Evolutionary conservation across 1,140 invertebrate species (phyloP), one percentile per base, ranked within the genome.

Genomic region (Ceratoteleas bidentatus): DNA sequence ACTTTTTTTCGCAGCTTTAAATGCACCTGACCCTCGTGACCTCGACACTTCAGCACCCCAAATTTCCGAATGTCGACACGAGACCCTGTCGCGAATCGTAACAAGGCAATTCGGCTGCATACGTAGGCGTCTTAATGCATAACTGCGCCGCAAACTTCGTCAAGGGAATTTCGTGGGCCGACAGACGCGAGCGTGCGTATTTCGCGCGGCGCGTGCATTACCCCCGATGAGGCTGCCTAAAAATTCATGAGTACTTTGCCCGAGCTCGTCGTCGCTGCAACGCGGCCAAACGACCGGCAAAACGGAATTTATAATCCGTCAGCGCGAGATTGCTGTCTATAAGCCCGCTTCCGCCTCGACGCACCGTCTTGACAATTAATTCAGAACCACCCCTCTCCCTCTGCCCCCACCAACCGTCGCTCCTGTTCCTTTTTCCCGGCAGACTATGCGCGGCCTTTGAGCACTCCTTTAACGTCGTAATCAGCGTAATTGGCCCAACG

Each of bases 171-270:
- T 73, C 33, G 68, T 52, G 66, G 49, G 32, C 60, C 78, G 58
- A 50, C 57, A 54, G 52, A 58, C 47, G 62, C 43, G 53, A 32
- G 40, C 45, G 62, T 70, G 75, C 75, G 79, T 83, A 83, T 83
- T 78, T 83, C 79, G 81, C 81, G 58, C 74, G 69, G 64, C 60
- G 80, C 69, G 64, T 78, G 64, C 64, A 74, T 78, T 77, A 82
- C 61, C 79, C 54, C 56, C 68, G 74, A 76, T 82, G 72, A 81
- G 72, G 36, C 50, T 73, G 56, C 61, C 73, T 77, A 82, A 82
- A 78, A 83, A 83, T 83, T 83, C 70, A 78, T 78, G 81, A 78
- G 74, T 83, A 74, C 68, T 83, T 77, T 83, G 64, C 74, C 69
- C 24, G 15, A 34, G 43, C 54, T 72, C 61, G 60, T 72, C 61